A percentile compares a stretch with the other conserved stretches of the same genome.
Evolutionary conservation across 1,140 invertebrate genomes (phyloP).

Genomic region (Ceratitis capitata): DNA sequence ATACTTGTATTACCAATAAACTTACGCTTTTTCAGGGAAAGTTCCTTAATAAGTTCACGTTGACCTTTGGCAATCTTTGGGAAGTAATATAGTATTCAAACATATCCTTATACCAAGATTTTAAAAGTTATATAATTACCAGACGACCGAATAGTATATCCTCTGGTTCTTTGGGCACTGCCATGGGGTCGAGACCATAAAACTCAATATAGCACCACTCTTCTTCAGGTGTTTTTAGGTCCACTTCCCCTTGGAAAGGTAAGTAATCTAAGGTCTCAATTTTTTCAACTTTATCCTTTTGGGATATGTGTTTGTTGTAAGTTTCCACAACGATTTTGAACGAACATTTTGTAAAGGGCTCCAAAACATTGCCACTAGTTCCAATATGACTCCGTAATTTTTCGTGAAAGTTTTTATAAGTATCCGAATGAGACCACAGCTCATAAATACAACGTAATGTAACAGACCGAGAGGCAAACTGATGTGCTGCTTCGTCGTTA

Average conservation of each 20-base stretch:
- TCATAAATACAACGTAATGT: conserved; percentile 81
- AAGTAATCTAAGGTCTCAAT: conserved; percentile 88
- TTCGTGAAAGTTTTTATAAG: conserved; percentile 71
- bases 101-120: too few relatives aligned
- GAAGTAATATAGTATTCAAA: too few relatives aligned
- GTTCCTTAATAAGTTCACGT: conserved; percentile 78
- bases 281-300: conserved; percentile 82
- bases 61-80: conserved; percentile 81
- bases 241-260: conserved; percentile 81
- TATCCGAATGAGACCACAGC: conserved; percentile 76
- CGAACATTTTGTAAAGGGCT: conserved; percentile 69
- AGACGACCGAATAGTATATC: conserved; percentile 86
- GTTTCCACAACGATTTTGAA: conserved; percentile 89
- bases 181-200: conserved; percentile 82
- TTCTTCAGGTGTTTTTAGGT: conserved; percentile 84
- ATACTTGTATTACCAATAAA: conserved; percentile 98
- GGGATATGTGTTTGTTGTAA: conserved; percentile 85
- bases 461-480: conserved; percentile 80
- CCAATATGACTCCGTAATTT: conserved; percentile 70
- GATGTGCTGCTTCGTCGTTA: conserved; percentile 70
- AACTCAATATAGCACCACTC: conserved; percentile 86
- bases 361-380: conserved; percentile 60
- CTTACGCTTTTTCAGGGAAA: conserved; percentile 88
- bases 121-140: conserved; percentile 68
- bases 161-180: conserved; percentile 76